These are phyloP conservation scores for Oceanites oceanicus DNA, from an alignment of 2,113 vertebrate genomes.

Conservation along the genomic window DNA sequence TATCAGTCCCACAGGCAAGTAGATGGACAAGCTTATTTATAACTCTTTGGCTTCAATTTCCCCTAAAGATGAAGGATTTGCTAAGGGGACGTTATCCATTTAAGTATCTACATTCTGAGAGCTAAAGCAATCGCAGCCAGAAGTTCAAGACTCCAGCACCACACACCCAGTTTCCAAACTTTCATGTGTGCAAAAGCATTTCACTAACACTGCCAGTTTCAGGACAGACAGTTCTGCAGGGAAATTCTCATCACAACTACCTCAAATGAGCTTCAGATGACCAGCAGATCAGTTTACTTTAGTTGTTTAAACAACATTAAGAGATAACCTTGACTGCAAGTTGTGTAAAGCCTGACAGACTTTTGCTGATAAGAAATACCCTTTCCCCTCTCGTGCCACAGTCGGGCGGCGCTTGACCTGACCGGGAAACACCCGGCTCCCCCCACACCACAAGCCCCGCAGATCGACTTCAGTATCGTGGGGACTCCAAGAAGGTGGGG, in stretches of 20 bases:
- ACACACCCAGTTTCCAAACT: rapidly evolving
- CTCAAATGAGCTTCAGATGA: neutral
- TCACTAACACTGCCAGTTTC: neutral
- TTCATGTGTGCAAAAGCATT: neutral
- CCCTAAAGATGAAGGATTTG: neutral
- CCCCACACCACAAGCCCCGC: rapidly evolving
- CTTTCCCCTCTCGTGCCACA: neutral
- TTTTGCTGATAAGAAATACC: neutral
- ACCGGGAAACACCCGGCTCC: rapidly evolving
- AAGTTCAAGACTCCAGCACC: neutral
- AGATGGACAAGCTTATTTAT: neutral
- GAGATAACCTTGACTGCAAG: neutral
- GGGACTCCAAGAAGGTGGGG: neutral
- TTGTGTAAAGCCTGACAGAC: neutral
- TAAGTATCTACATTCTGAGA: neutral
- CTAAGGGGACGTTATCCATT: neutral
- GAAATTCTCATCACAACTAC: neutral
- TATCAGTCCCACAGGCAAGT: neutral
- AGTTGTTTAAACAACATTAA: conserved; percentile 12
- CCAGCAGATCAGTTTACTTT: conserved; percentile 13
- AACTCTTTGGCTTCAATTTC: neutral
- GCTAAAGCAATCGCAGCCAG: neutral
- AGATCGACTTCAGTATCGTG: rapidly evolving
- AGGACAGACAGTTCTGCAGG: neutral
- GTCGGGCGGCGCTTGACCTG: rapidly evolving